Evolutionary conservation across 2,113 vertebrate genomes (phyloP).

Genomic region (Craseonycteris thonglongyai): DNA sequence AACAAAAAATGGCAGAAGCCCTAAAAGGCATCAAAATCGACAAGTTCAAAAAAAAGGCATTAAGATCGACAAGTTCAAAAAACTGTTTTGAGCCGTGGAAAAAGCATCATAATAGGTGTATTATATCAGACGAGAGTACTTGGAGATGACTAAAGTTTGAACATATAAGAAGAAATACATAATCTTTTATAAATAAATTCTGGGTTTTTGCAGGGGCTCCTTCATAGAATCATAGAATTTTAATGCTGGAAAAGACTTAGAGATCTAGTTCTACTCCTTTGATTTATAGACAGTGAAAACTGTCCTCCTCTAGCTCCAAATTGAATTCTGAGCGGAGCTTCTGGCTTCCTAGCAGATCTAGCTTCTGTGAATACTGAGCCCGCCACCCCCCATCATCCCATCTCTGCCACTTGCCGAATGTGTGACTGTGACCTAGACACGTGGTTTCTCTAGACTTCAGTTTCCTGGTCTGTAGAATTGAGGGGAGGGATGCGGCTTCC

Average conservation of each 20-base stretch:
- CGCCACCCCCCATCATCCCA: accelerated
- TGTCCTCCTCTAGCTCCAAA: neutral
- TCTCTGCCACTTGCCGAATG: neutral
- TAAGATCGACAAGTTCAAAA: no score
- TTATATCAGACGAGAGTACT: no score
- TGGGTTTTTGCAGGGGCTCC: no score
- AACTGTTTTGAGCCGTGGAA: no score
- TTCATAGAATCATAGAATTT: neutral
- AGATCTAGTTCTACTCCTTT: neutral
- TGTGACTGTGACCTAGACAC: neutral
- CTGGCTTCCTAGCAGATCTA: neutral
- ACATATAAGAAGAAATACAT: no score
- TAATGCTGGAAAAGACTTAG: neutral
- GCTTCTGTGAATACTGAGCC: neutral
- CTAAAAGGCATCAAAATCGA: no score
- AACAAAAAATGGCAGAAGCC: no score
- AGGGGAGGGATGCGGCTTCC: neutral
- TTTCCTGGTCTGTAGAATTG: neutral
- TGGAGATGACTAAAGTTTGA: no score
- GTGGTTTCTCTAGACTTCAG: neutral
- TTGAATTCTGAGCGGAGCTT: neutral
- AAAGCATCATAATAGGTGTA: no score
- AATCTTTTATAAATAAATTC: no score
- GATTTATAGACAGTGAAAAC: neutral
- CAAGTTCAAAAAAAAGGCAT: no score